These are phyloP conservation scores for Ashinkailepas kermadecensis DNA, from an alignment of 2,888 invertebrate genomes.

Conservation along the genomic window DNA sequence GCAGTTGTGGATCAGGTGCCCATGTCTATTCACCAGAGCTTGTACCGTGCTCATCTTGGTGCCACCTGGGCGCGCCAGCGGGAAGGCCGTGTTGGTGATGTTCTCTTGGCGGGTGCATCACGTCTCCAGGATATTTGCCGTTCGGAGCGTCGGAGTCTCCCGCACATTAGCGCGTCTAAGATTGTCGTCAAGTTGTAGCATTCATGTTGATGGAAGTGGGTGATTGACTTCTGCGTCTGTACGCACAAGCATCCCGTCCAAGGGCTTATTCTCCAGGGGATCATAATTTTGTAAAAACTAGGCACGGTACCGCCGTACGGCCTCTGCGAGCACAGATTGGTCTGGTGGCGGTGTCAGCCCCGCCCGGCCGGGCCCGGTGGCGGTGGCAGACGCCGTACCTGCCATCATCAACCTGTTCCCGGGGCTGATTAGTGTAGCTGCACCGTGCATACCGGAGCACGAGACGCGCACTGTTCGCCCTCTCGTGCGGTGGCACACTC, in stretches of 20 bases:
- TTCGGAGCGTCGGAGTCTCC: not conserved
- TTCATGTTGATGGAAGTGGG: not conserved
- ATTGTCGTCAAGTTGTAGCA: not conserved
- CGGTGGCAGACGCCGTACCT: not conserved
- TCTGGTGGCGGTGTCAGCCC: not conserved
- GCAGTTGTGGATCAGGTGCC: too few species aligned
- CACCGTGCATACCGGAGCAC: not conserved
- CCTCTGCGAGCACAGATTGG: not conserved
- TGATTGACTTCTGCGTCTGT: not conserved
- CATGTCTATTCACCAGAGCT: too few species aligned
- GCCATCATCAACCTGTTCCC: not conserved
- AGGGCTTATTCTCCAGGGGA: not conserved
- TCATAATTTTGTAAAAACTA: not conserved
- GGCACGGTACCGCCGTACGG: not conserved
- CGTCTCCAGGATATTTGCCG: not conserved
- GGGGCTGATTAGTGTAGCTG: not conserved
- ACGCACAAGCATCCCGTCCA: not conserved
- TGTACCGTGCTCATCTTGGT: too few species aligned
- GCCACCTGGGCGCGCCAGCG: not conserved
- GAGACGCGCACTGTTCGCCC: not conserved
- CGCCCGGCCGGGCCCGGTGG: not conserved
- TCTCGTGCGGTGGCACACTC: too few species aligned
- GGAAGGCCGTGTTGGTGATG: not conserved
- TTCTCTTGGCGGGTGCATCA: not conserved
- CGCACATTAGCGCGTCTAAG: not conserved